A percentile compares a stretch with the other conserved stretches of the same genome.
Conservation (phyloP, 2,797 vertebrate species). For the Girardinus metallicus region DNA sequence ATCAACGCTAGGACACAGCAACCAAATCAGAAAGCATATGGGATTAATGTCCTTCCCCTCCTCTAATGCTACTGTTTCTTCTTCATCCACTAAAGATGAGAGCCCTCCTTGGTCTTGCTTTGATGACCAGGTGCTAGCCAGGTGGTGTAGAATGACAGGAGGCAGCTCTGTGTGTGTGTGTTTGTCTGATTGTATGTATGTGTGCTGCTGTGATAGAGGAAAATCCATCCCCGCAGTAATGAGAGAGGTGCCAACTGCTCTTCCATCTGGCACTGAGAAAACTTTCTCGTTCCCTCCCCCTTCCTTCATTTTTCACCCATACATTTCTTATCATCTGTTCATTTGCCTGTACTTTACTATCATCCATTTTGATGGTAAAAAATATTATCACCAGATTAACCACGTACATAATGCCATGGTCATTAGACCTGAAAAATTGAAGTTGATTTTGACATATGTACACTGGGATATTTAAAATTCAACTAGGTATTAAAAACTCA, state of each 20-base stretch:
- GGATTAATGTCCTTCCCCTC: slow-evolving; percentile 43
- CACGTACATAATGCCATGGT: slow-evolving; percentile 48
- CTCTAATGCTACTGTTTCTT: slow-evolving; percentile 42
- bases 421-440: slow-evolving; percentile 58
- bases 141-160: slow-evolving; percentile 74
- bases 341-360: slow-evolving; percentile 62
- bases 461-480: slow-evolving; percentile 37
- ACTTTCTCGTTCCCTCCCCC: slow-evolving; percentile 58
- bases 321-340: slow-evolving; percentile 71
- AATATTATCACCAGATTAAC: slow-evolving; percentile 64
- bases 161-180: slow-evolving; percentile 51
- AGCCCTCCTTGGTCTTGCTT: slow-evolving; percentile 69
- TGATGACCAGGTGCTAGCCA: slow-evolving; percentile 83
- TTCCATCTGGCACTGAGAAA: slow-evolving; percentile 81
- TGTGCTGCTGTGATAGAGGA: slow-evolving; percentile 56
- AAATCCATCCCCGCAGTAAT: slow-evolving; percentile 78
- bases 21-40: slow-evolving; percentile 70
- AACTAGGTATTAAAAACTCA: slow-evolving; percentile 54
- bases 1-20: slow-evolving; percentile 44
- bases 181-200: slow-evolving; percentile 34
- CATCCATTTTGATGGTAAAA: slow-evolving; percentile 66
- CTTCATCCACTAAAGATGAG: slow-evolving; percentile 52
- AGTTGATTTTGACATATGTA: slow-evolving; percentile 52
- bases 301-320: slow-evolving; percentile 56
- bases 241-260: slow-evolving; percentile 82